These are phyloP conservation scores for Heteromurus nitidus DNA, from an alignment of 2,888 invertebrate species.

Conservation along the genomic window DNA sequence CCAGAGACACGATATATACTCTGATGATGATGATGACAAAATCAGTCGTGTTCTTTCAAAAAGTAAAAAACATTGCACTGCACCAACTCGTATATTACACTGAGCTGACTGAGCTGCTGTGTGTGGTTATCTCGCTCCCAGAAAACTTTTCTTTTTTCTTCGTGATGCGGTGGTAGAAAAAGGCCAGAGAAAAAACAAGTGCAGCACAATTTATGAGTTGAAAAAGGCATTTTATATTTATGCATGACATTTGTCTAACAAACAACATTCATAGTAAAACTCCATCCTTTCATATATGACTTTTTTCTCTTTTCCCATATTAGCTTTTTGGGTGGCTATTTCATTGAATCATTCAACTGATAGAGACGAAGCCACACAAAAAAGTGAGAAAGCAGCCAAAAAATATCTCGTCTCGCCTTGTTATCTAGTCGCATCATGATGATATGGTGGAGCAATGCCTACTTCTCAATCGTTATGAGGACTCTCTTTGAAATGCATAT, in stretches of 20 bases:
- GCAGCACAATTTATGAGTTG: constrained; percentile 6
- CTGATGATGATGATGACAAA: constrained; percentile 26
- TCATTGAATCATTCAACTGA: not conserved
- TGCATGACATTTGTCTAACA: constrained; percentile 8
- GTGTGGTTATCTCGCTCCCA: too few relatives aligned
- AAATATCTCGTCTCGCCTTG: constrained; percentile 33
- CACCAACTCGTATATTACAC: not conserved
- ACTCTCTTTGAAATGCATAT: not conserved
- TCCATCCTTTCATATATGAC: not conserved
- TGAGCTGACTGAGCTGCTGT: not conserved
- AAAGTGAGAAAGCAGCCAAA: constrained; percentile 19
- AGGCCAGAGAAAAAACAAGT: too few relatives aligned
- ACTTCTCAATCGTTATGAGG: not conserved
- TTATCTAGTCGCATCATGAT: constrained; percentile 42
- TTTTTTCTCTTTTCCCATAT: not conserved
- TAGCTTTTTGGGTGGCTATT: not conserved
- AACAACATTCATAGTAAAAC: not conserved
- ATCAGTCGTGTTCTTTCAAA: constrained; percentile 22
- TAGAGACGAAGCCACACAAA: not conserved
- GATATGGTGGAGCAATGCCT: constrained; percentile 26
- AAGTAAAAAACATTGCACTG: constrained; percentile 1
- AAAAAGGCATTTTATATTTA: constrained; percentile 11
- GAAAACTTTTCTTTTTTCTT: not conserved
- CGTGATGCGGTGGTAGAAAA: not conserved
- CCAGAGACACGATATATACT: not conserved